These are phyloP conservation scores for Thysanoteuthis rhombus DNA, from an alignment of 2,888 invertebrate genomes.

Conservation along the genomic window DNA sequence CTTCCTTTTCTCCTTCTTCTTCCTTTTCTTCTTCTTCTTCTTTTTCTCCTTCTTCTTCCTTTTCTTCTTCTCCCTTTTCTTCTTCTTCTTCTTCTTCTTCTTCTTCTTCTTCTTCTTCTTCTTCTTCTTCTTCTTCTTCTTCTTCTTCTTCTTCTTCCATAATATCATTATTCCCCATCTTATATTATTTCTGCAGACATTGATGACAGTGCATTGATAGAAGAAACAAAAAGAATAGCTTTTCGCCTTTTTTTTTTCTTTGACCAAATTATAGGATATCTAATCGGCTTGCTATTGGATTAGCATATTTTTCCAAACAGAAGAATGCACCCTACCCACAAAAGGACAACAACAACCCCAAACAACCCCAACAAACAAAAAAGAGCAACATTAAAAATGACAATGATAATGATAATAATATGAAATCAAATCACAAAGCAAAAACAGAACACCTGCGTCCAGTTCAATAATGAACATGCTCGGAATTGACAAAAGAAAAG, in stretches of 20 bases:
- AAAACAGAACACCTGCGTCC: neutral
- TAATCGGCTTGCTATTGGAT: conserved; percentile 12
- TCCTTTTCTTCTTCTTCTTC: too few relatives aligned
- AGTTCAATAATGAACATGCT: neutral
- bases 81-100: too few relatives aligned
- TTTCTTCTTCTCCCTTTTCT: too few relatives aligned
- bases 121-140: too few relatives aligned
- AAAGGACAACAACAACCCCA: too few relatives aligned
- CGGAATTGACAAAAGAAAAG: neutral
- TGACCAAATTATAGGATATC: neutral
- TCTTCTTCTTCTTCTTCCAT: too few relatives aligned
- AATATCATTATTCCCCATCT: too few relatives aligned
- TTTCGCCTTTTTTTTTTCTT: neutral
- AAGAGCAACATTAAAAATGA: neutral
- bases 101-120: too few relatives aligned
- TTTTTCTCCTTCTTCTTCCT: too few relatives aligned
- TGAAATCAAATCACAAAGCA: neutral
- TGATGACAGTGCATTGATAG: neutral
- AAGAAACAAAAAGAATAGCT: neutral
- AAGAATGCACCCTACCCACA: too few relatives aligned
- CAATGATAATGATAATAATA: neutral
- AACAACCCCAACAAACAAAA: neutral
- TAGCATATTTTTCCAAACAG: neutral
- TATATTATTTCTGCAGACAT: too few relatives aligned
- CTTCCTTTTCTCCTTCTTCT: too few relatives aligned